Base-by-base conservation (phyloP, 1,140 invertebrate genomes). In the Lamellibrachia luymesi region DNA sequence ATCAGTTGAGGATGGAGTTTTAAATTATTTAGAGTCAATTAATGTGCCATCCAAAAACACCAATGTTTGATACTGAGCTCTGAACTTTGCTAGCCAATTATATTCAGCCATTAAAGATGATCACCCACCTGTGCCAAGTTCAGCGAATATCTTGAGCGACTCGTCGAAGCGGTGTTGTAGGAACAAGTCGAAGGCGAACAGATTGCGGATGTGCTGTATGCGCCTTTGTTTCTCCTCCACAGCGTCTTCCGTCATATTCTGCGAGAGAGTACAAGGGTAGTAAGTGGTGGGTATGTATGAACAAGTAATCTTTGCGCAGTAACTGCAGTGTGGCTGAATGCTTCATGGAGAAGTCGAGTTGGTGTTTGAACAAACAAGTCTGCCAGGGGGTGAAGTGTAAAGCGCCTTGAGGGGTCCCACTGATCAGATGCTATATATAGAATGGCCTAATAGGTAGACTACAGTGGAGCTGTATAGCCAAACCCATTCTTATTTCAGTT, bases 151-250 rank as follows among this genome's bases (percentile, higher is more conserved):
- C 93, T 98, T 97, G 98, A 99, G 98, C 0, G 99, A 98, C 94
- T 98, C 98, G 90, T 98, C 97, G 96, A 98, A 99, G 94, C 98
- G 97, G 95, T 98, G 98, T 94, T 98, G 98, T 91, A 97, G 97
- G 96, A 99, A 99, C 2, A 99, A 96, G 96, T 99, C 98, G 95
- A 98, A 98, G 0, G 99, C 99, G 96, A 98, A 98, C 0, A 98
- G 96, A 93, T 98, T 98, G 96, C 98, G 98, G 95, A 99, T 99
- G 94, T 98, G 97, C 93, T 98, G 97, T 90, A 98, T 97, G 94
- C 98, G 98, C 95, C 98, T 97, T 38, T 97, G 96, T 96, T 98
- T 99, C 93, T 98, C 98, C 93, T 98, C 97, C 90, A 97, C 97
- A 1, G 97, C 97, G 96, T 98, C 98, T 94, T 98, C 97, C 50